Evolutionary conservation across 2,888 invertebrate species (phyloP).

Genomic region (Schizotus pectinicornis): DNA sequence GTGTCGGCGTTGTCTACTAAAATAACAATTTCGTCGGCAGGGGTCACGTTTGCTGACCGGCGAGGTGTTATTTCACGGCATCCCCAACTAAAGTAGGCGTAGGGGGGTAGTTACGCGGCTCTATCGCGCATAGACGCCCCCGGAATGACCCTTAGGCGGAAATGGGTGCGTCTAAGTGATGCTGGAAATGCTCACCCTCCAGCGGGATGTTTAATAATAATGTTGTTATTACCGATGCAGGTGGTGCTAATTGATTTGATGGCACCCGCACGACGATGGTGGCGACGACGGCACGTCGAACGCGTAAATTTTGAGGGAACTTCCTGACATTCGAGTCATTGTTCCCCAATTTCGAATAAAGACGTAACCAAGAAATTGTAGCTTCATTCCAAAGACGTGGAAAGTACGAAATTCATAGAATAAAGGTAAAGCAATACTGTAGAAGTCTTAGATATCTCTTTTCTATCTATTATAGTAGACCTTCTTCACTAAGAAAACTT

Average conservation of each 20-base stretch:
- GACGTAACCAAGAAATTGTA: too few relatives aligned
- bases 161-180: slow-evolving; percentile 35
- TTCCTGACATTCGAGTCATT: too few relatives aligned
- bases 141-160: slow-evolving; percentile 34
- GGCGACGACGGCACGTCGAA: too few relatives aligned
- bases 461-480: too few relatives aligned
- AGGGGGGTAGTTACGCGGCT: slow-evolving; percentile 36
- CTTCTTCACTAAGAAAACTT: too few relatives aligned
- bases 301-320: too few relatives aligned
- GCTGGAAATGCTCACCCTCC: slow-evolving; percentile 6
- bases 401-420: too few relatives aligned
- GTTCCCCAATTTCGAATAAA: too few relatives aligned
- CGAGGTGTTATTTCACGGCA: slow-evolving; percentile 36
- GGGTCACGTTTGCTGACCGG: slow-evolving; percentile 23
- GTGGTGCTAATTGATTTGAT: slow-evolving; percentile 26
- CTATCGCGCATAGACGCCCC: slow-evolving; percentile 30
- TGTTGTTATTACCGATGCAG: slow-evolving; percentile 26
- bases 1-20: slow-evolving; percentile 13
- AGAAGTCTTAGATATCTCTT: too few relatives aligned
- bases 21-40: slow-evolving; percentile 26
- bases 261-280: background rate
- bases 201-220: slow-evolving; percentile 24
- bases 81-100: slow-evolving; percentile 37
- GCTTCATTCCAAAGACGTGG: too few relatives aligned
- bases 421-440: too few relatives aligned